A percentile compares a stretch with the other conserved stretches of the same genome.
Conservation (phyloP, 2,113 vertebrate genomes). For the Chlorodrepanis virens region DNA sequence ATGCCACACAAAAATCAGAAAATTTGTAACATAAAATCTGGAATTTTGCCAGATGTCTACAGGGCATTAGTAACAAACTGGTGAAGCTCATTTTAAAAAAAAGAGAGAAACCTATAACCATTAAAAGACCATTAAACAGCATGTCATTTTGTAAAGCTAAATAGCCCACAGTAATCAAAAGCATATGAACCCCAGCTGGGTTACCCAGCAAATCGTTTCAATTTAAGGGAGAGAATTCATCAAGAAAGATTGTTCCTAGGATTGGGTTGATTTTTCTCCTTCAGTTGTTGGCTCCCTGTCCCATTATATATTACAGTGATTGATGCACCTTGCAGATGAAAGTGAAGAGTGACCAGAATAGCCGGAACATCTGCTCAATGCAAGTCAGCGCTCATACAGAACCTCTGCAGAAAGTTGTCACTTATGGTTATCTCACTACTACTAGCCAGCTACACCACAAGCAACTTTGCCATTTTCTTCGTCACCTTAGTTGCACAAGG, state of each 20-base stretch:
- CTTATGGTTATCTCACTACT: not conserved
- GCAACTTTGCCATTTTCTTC: conserved; percentile 1
- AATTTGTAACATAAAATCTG: conserved; percentile 88
- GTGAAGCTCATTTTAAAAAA: conserved; percentile 90
- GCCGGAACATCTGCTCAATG: conserved; percentile 71
- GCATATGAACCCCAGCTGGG: conserved; percentile 99
- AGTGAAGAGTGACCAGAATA: conserved; percentile 81
- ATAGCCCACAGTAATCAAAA: conserved; percentile 99
- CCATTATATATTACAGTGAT: conserved; percentile 84
- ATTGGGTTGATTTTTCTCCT: conserved; percentile 87
- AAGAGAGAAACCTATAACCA: conserved; percentile 98
- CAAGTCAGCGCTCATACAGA: conserved; percentile 45
- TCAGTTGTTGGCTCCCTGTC: conserved; percentile 78
- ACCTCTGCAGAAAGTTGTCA: conserved; percentile 57
- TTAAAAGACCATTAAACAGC: conserved; percentile 99
- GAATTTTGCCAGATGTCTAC: conserved; percentile 92
- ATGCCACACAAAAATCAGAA: conserved; percentile 78
- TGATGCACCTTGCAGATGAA: conserved; percentile 80
- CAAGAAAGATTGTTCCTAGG: conserved; percentile 92
- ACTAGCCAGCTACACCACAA: conserved; percentile 16
- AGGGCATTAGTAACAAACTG: conserved; percentile 98
- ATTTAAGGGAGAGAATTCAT: conserved; percentile 95
- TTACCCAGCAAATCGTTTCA: conserved; percentile 95
- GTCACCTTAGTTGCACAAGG: not conserved
- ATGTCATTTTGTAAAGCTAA: conserved; percentile 99